These are phyloP conservation scores for Latrodectus hesperus DNA, from an alignment of 2,888 invertebrate species.

Conservation along the genomic window DNA sequence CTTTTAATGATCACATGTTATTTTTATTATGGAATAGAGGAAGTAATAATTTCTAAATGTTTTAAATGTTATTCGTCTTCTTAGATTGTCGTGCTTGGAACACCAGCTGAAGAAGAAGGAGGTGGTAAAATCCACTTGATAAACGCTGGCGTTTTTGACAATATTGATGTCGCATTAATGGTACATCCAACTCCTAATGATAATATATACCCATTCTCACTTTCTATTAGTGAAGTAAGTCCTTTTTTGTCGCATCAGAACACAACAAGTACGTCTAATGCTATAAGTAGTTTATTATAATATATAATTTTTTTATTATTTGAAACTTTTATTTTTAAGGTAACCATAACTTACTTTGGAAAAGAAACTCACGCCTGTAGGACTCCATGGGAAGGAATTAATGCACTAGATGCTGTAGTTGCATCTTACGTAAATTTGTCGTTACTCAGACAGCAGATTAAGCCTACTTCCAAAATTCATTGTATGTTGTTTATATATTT, in stretches of 20 bases:
- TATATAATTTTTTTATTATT: no score
- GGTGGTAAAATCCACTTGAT: constrained; percentile 70
- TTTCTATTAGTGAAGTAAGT: not conserved
- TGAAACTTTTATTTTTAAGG: not conserved
- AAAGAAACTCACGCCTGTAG: constrained; percentile 71
- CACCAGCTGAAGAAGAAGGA: constrained; percentile 70
- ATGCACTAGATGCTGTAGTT: constrained; percentile 75
- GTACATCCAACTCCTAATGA: constrained; percentile 67
- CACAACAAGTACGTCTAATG: no score
- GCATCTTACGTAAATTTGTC: constrained; percentile 74
- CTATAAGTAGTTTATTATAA: no score
- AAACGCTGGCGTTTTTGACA: constrained; percentile 69
- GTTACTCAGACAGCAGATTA: constrained; percentile 74
- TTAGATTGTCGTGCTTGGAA: constrained; percentile 68
- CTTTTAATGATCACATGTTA: no score
- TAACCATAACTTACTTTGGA: constrained; percentile 68
- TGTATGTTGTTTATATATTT: constrained; percentile 71
- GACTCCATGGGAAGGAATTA: constrained; percentile 74
- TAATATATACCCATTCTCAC: not conserved
- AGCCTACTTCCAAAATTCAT: constrained; percentile 74
- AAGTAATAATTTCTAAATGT: no score
- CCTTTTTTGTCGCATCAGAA: not conserved
- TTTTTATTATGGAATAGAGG: no score
- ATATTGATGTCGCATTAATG: constrained; percentile 71
- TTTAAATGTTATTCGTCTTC: no score